Conservation (phyloP, 30 jellyfish, hydroid and myxozoan genomes). For the Cassiopea xamachana region DNA sequence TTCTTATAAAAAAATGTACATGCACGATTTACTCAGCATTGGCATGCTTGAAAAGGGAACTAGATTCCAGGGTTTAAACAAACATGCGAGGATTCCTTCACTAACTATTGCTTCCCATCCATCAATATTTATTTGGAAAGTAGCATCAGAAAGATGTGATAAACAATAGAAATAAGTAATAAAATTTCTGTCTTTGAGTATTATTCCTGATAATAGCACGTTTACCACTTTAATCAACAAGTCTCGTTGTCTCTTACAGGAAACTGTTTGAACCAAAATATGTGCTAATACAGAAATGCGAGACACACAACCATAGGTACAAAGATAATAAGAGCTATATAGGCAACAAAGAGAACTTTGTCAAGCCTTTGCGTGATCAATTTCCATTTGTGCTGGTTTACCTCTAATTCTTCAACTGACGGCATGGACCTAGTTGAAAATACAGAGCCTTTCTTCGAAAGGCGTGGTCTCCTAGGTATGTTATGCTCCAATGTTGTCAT, state of each 20-base stretch:
- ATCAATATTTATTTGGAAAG: too few relatives aligned
- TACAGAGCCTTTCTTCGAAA: slow-evolving; percentile 5
- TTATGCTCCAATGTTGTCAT: slow-evolving; percentile 9
- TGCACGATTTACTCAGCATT: not conserved
- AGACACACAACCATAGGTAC: slow-evolving; percentile 32
- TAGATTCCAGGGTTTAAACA: too few relatives aligned
- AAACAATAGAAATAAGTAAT: too few relatives aligned
- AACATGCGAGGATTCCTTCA: too few relatives aligned
- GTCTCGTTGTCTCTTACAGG: too few relatives aligned
- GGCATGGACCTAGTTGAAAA: slow-evolving; percentile 10
- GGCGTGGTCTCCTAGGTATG: slow-evolving; percentile 5
- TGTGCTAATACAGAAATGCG: not conserved
- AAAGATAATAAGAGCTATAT: slow-evolving; percentile 34
- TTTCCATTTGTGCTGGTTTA: slow-evolving; percentile 61
- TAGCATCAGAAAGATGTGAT: too few relatives aligned
- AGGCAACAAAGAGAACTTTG: slow-evolving; percentile 33
- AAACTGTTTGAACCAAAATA: too few relatives aligned
- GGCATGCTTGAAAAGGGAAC: not conserved
- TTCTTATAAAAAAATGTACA: too few relatives aligned
- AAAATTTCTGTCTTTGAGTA: too few relatives aligned
- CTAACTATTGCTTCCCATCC: too few relatives aligned
- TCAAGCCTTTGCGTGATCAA: slow-evolving; percentile 41
- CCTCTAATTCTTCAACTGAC: slow-evolving; percentile 38
- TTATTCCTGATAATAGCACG: too few relatives aligned
- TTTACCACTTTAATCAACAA: too few relatives aligned